Evolutionary conservation across 2,797 vertebrate species (phyloP), one percentile per base, ranked within the genome.

Genomic region (Falco naumanni): DNA sequence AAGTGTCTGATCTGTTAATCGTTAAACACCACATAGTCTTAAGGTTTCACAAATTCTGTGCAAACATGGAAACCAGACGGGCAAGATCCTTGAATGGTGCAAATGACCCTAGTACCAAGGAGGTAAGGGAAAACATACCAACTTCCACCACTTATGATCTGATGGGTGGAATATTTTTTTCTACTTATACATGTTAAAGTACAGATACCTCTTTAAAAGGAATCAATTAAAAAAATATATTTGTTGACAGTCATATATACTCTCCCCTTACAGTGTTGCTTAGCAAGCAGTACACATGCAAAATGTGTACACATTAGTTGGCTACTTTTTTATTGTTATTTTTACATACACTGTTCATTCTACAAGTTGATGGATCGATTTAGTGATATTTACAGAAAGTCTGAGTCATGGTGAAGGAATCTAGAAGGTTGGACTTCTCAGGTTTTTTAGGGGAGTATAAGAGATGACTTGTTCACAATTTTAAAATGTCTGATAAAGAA

Each of bases 1-100:
- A 84, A 92, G 41, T 53, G 59, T 94, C 78, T 97, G 33, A 84
- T 80, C 83, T 29, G 45, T 76, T 82, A 90, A 90, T 94, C 20
- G 79, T 81, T 85, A 63, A 90, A 25, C 33, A 75, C 15, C 41
- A 70, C 2, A 1, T 26, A 84, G 31, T 70, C 28, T 90, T 85
- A 69, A 78, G 14, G 15, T 74, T 87, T 77, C 47, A 72, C 31
- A 22, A 93, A 85, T 85, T 85, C 39, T 83, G 11, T 53, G 21
- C 7, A 82, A 89, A 71, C 5, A 21, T 39, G 37, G 39, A 89
- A 92, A 43, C 16, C 12, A 57, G 13, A 24, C 29, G 22, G 13
- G 6, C 25, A 72, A 71, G 31, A 59, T 83, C 16, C 21, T 48
- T 48, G 12, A 10, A 9, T 80, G 34, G 16, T 69, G 7, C 75